These are phyloP conservation scores for Ceryle rudis DNA, from an alignment of 2,797 vertebrate genomes.

Conservation along the genomic window DNA sequence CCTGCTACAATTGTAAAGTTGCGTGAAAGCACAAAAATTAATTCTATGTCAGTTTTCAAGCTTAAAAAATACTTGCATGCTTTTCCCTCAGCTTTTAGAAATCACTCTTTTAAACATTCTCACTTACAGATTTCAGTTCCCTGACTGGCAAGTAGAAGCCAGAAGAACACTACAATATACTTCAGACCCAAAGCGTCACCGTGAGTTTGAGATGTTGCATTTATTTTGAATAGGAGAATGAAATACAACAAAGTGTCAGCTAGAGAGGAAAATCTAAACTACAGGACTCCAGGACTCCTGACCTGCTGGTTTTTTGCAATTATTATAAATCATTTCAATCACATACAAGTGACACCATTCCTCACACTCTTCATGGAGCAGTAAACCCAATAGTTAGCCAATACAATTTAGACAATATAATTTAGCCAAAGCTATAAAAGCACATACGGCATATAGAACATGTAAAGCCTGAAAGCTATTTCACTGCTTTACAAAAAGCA, in stretches of 20 bases:
- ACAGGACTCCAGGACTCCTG: not conserved
- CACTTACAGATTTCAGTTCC: not conserved
- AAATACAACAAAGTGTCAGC: not conserved
- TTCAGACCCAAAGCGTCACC: not conserved
- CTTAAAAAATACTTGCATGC: not conserved
- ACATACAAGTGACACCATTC: not conserved
- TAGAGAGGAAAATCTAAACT: not conserved
- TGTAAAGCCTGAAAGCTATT: not conserved
- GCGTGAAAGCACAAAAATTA: not conserved
- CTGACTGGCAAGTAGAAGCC: not conserved
- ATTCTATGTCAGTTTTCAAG: not conserved
- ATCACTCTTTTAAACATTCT: not conserved
- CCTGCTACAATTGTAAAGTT: not conserved
- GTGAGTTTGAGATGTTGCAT: not conserved
- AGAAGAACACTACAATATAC: not conserved
- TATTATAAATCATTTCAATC: not conserved
- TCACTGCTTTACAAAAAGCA: not conserved
- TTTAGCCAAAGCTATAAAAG: not conserved
- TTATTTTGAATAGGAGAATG: not conserved
- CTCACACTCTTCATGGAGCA: not conserved
- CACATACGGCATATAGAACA: rapidly evolving
- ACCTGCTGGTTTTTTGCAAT: not conserved
- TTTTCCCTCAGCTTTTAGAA: not conserved
- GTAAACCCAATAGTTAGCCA: rapidly evolving
- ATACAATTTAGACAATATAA: not conserved